Base-by-base conservation (phyloP, 2,113 vertebrate genomes). In the Plecturocebus donacophilus region DNA sequence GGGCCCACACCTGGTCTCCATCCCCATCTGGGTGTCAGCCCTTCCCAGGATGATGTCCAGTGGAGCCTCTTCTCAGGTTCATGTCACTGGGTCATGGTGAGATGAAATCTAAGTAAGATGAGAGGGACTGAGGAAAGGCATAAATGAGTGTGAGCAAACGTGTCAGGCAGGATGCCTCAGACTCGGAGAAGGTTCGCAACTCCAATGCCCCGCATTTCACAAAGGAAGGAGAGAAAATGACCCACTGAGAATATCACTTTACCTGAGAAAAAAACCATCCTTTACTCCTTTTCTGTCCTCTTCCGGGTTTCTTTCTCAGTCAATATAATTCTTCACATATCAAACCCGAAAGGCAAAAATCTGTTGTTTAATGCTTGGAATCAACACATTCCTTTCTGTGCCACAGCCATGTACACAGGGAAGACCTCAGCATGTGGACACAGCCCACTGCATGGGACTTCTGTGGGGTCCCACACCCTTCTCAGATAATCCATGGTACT, bases 391-490 rank as follows among this genome's bases (percentile, higher is more conserved):
- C 13, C 8, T 32, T 47, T 47, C 47, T 54, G 77, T 3, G 70
- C 14, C 20, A 17, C 38, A 27, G 8, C 1, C 20, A 4, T 35
- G 30, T 13, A n/a, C 61, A 64, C 27, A 5, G 38, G 30, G 66
- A 56, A 52, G 38, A 2, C 23, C 58, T 68, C 45, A 8, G 1
- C 1, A 0, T 23, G 87, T 5, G 38, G 21, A n/a, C 49, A 76
- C 61, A 64, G 12, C 8, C 66, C 42, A 35, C 35, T 5, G 54
- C 23, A 45, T 17, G 42, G 42, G 42, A 5, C 3, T 30, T 64
- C 61, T 25, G 1, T 64, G 61, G 27, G 61, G 61, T 64, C 42
- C 23, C 25, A 64, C 61, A 13, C 61, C 3, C 61, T 64, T 12
- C 27, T 10, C 27, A 30, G 61, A 64, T 30, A 64, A 10, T 30